Conservation (phyloP, 2,888 invertebrate species). For the Pristionchus japonicus region DNA sequence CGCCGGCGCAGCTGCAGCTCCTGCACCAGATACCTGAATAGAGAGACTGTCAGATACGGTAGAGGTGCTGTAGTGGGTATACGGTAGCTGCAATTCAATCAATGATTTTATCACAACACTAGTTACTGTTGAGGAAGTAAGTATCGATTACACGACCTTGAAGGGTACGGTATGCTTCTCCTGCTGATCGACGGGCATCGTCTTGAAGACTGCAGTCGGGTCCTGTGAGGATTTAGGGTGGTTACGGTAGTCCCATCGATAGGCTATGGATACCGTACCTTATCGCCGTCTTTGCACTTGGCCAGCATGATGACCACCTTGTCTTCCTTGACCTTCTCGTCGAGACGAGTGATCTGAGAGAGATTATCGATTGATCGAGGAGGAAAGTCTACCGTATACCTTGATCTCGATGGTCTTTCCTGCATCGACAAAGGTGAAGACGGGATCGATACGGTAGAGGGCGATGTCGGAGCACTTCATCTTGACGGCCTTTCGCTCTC, state of each 20-base stretch:
- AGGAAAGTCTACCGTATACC: background rate
- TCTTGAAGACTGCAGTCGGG: slow-evolving; percentile 15
- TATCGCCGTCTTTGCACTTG: slow-evolving; percentile 27
- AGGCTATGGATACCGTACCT: slow-evolving; percentile 3
- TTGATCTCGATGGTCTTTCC: slow-evolving; percentile 11
- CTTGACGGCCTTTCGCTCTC: slow-evolving; percentile 21
- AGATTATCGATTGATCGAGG: background rate
- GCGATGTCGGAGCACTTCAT: slow-evolving; percentile 39
- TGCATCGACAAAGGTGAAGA: slow-evolving; percentile 31
- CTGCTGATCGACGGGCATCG: slow-evolving; percentile 8
- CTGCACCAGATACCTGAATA: background rate
- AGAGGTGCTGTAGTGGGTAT: background rate
- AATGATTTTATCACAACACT: background rate
- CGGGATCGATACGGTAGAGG: slow-evolving; percentile 43
- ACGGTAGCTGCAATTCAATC: background rate
- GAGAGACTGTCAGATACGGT: background rate
- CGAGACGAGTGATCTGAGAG: slow-evolving; percentile 25
- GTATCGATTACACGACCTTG: slow-evolving; percentile 16
- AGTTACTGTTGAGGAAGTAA: too few relatives aligned
- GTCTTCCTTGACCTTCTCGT: slow-evolving; percentile 38
- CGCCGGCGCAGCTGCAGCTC: background rate
- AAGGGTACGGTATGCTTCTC: slow-evolving; percentile 39
- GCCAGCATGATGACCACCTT: slow-evolving; percentile 35
- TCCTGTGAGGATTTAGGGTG: background rate
- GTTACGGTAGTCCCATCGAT: background rate